Evolutionary conservation across 2,888 invertebrate genomes (phyloP).

Genomic region (Steinernema scapterisci): DNA sequence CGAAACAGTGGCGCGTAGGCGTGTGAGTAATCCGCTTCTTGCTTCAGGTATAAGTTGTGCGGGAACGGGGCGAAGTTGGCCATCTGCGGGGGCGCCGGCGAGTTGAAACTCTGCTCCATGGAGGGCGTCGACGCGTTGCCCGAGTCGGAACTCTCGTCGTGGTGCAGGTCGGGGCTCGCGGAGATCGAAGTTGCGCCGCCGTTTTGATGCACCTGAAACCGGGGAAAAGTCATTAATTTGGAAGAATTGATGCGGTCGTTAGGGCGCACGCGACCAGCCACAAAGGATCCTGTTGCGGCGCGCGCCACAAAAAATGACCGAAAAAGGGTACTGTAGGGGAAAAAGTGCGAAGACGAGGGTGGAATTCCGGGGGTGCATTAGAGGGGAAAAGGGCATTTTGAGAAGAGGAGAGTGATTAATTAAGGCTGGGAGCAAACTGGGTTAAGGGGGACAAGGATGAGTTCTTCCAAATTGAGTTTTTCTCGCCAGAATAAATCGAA

Average conservation of each 20-base stretch:
- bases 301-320: slow-evolving; percentile 22
- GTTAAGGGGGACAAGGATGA: background rate
- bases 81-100: background rate
- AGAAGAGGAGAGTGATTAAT: slow-evolving; percentile 13
- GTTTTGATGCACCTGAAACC: slow-evolving; percentile 33
- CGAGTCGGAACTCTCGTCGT: slow-evolving; percentile 54
- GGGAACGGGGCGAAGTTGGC: background rate
- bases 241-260: slow-evolving; percentile 20
- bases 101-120: slow-evolving; percentile 25
- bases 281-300: slow-evolving; percentile 2
- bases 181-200: background rate
- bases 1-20: background rate
- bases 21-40: background rate
- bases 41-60: background rate
- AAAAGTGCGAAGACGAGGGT: background rate
- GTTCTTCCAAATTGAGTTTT: background rate
- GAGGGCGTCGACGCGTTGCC: slow-evolving; percentile 49
- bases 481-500: no score
- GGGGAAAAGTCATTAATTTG: background rate
- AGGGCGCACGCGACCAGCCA: slow-evolving; percentile 21
- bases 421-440: background rate
- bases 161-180: slow-evolving; percentile 33
- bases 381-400: no score
- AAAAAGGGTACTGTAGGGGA: slow-evolving; percentile 13
- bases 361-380: no score